Evolutionary conservation across 2,888 invertebrate genomes (phyloP), one percentile per base, ranked within the genome.

Genomic region (Nomada flava): DNA sequence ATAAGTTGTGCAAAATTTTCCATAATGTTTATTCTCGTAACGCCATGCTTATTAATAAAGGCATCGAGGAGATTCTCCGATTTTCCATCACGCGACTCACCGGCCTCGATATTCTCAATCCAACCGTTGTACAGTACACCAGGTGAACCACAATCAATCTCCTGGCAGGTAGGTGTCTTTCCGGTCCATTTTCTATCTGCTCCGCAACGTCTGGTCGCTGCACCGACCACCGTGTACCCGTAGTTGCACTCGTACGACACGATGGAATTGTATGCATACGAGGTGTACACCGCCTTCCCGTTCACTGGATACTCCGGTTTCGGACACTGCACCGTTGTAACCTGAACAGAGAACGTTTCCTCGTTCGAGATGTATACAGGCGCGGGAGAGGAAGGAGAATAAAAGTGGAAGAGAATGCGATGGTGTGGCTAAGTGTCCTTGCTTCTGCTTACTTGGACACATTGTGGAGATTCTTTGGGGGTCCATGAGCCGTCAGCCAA

Each of bases 121-220:
- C 98, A 99, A 4, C 99, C 99, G 92, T 99, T 99, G 96, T 98
- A 98, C 11, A 99, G 95, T 65, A 97, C 96, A 2, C 98, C 98
- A 0, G 99, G 98, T 90, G 97, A 96, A 0, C 98, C 98, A 94
- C 99, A 99, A 94, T 99, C 98, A 91, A 99, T 99, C 95, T 99
- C 99, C 96, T 98, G 98, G 94, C 99, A 99, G 87, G 95, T 95
- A 1, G 99, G 99, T 89, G 97, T 96, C n/a, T 96, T 95, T 53
- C 98, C 99, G 29, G 98, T 97, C 99, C 99, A 99, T 92, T 97
- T 97, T 92, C 97, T 97, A 94, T 99, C 98, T 0, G 98, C 98
- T 1, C 98, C 98, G 93, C 99, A 99, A 62, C 98, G 95, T 88
- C 99, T 95, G 2, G 98, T 98, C 18, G 97, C 96, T 85, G 98